These are phyloP conservation scores for Cuculus canorus DNA, from an alignment of 2,797 vertebrate genomes.

Conservation along the genomic window DNA sequence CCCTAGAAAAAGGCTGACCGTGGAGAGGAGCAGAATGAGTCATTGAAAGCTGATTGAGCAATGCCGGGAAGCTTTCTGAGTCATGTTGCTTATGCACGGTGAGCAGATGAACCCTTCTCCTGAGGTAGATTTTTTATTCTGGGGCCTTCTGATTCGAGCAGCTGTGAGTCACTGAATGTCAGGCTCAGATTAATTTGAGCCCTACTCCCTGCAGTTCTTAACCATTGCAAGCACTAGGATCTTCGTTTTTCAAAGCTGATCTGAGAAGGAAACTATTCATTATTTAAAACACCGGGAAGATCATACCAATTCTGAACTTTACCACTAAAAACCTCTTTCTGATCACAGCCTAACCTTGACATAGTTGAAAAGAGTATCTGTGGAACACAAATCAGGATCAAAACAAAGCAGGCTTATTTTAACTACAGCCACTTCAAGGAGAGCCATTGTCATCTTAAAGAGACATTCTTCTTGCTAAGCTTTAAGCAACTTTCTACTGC, in stretches of 20 bases:
- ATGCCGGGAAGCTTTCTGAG: constrained; percentile 42
- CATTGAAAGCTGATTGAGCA: constrained; percentile 41
- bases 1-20: constrained; percentile 10
- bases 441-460: constrained; percentile 21
- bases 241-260: not conserved
- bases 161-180: constrained; percentile 33
- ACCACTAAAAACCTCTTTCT: not conserved
- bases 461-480: constrained; percentile 37
- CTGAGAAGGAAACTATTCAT: not conserved
- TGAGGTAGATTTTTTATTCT: constrained; percentile 24
- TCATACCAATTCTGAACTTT: not conserved
- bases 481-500: constrained; percentile 41
- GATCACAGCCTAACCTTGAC: not conserved
- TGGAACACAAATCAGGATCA: not conserved
- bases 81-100: not conserved
- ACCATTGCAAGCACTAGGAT: not conserved
- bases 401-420: constrained; percentile 59
- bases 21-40: constrained; percentile 42
- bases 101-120: constrained; percentile 19
- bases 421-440: not conserved
- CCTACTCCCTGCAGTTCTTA: not conserved
- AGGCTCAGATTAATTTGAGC: not conserved
- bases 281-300: not conserved
- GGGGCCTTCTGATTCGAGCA: constrained; percentile 19
- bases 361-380: not conserved